phyloP scores from a whole-genome alignment of 1,140 invertebrate genomes.

The Aphaenogaster floridana region DNA sequence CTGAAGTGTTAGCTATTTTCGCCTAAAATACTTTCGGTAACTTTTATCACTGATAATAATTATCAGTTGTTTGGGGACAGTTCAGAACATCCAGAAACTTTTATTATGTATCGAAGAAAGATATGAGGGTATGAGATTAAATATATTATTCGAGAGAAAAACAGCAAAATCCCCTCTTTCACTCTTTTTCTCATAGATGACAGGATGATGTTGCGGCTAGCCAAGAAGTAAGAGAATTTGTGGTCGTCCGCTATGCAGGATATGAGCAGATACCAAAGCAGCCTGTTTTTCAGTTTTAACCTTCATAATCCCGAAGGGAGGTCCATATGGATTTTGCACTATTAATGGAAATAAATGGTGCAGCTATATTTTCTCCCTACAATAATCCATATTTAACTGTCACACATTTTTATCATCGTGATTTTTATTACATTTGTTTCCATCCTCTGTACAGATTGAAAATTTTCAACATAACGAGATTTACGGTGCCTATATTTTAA shows the following conservation, averaged over 20 bases:
- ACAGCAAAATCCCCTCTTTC: conserved; percentile 18
- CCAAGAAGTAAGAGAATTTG: conserved; percentile 58
- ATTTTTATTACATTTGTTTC: conserved; percentile 52
- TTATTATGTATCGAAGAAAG: background rate
- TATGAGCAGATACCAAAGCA: conserved; percentile 57
- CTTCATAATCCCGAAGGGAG: conserved; percentile 31
- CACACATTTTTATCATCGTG: conserved; percentile 42
- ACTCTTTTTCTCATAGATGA: conserved; percentile 16
- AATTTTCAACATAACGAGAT: conserved; percentile 48
- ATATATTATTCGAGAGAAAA: conserved; percentile 38
- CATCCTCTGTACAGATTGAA: conserved; percentile 36
- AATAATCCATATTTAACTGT: conserved; percentile 58
- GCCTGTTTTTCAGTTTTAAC: conserved; percentile 55
- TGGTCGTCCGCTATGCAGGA: conserved; percentile 42
- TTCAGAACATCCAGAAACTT: background rate
- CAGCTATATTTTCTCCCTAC: conserved; percentile 14
- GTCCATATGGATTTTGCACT: background rate
- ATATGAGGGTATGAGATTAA: conserved; percentile 24
- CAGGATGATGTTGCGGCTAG: conserved; percentile 42
- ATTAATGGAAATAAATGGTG: conserved; percentile 58
- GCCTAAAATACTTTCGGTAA: background rate
- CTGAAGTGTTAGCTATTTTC: background rate
- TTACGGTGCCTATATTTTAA: conserved; percentile 38
- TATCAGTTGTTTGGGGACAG: background rate
- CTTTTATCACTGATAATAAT: background rate